These are phyloP conservation scores for Sciaenops ocellatus DNA, from an alignment of 2,797 vertebrate species.

Conservation along the genomic window DNA sequence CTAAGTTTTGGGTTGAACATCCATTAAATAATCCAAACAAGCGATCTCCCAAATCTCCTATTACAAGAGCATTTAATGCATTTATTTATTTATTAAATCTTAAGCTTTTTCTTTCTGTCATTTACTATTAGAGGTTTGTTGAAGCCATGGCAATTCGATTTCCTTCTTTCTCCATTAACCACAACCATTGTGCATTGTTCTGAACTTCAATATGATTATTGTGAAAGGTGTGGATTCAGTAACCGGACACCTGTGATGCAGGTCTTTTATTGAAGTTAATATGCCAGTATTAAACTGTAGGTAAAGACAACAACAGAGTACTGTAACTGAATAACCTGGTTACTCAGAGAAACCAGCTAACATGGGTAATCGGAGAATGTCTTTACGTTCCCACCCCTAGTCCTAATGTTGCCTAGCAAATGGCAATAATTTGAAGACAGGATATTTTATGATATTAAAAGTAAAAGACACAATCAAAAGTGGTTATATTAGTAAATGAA, in stretches of 20 bases:
- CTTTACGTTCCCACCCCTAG: not conserved
- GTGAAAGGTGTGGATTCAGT: not conserved
- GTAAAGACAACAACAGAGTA: not conserved
- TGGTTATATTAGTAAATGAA: not conserved
- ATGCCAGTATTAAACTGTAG: not conserved
- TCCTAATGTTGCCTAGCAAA: no score
- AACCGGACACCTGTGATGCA: not conserved
- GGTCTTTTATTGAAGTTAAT: not conserved
- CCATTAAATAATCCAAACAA: not conserved
- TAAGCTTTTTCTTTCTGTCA: not conserved
- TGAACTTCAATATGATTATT: not conserved
- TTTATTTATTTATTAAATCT: not conserved
- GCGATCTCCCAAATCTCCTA: not conserved
- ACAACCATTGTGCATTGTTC: not conserved
- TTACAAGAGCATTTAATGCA: not conserved
- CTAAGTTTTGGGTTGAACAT: constrained; percentile 2
- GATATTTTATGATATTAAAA: no score
- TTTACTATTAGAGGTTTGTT: not conserved
- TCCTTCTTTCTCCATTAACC: not conserved
- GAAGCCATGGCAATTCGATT: not conserved
- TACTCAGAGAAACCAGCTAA: not conserved
- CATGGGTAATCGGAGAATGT: not conserved
- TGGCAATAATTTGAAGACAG: no score
- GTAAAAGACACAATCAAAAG: not conserved
- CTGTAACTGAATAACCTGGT: no score